Conservation (phyloP, 2,888 invertebrate species). For the Stenodera caucasica region DNA sequence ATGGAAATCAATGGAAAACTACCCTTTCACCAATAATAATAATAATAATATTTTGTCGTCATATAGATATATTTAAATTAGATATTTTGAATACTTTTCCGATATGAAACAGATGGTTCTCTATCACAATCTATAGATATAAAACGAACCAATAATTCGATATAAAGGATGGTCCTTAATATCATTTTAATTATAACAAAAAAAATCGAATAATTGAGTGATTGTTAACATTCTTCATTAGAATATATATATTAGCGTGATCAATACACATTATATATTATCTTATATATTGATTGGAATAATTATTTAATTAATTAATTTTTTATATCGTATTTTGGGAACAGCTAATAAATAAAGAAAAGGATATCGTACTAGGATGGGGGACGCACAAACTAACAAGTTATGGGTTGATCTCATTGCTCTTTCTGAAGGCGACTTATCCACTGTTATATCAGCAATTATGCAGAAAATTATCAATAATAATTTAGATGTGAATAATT, state of each 20-base stretch:
- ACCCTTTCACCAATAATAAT: constrained; percentile 17
- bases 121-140: constrained; percentile 3
- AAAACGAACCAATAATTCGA: constrained; percentile 8
- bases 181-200: neutral
- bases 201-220: too few relatives aligned
- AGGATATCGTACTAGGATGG: constrained; percentile 28
- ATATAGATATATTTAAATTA: constrained; percentile 17
- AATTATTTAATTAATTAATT: neutral
- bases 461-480: constrained; percentile 63
- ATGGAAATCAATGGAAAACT: constrained; percentile 25
- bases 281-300: neutral
- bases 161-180: neutral
- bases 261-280: constrained; percentile 13
- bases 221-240: too few relatives aligned
- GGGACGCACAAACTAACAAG: constrained; percentile 37
- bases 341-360: constrained; percentile 15
- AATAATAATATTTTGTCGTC: too few relatives aligned
- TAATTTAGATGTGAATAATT: constrained; percentile 20
- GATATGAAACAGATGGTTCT: neutral
- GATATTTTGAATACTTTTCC: constrained; percentile 12
- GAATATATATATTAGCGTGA: constrained; percentile 8
- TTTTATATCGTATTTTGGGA: constrained; percentile 8
- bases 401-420: constrained; percentile 63
- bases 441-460: constrained; percentile 67
- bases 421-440: constrained; percentile 63